Base-by-base conservation (phyloP, 2,113 vertebrate species). In the Vimba vimba region DNA sequence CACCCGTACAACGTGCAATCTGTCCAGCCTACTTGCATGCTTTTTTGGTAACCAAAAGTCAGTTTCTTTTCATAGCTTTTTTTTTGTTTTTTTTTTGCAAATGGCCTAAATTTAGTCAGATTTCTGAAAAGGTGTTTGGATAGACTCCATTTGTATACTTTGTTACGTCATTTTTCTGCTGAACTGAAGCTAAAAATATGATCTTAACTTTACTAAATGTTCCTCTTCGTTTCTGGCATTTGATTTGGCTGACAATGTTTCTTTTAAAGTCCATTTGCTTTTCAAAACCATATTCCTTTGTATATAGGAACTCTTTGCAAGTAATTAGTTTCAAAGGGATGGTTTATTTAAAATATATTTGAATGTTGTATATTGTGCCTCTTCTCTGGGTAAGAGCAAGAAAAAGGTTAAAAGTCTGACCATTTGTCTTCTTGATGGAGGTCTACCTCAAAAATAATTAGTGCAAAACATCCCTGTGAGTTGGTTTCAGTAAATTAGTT, bases 11-110 rank as follows among this genome's bases (percentile, higher is more conserved):
- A 39, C 64, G 33, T 47, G 2, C 30, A 66, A 45, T 71, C 52
- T 75, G 57, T 75, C 4, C 23, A 60, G 17, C 39, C 15, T 43
- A 5, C 36, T 23, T n/a, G 21, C 36, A 23, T 71, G 21, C 50
- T 23, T 21, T 19, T 30, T 25, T 10, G 45, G 8, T 87, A 69
- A 82, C 27, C 79, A 68, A 68, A 83, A 77, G 19, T 86, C 66
- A 43, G 76, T 83, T n/a, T 11, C 25, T 27, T 84, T 9, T 71
- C 2, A 19, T 19, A 62, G 91, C 88, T 88, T 85, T 59, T 69
- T 85, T 43, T 39, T 39, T 39, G n/a, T 43, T 43, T 10, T 43
- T 10, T 10, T 8, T 43, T 43, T 43, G 7, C 33, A 7, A 86
- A 64, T 21, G 4, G 39, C 57, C 64, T 6, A 33, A 10, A n/a